Percentiles rank a stretch among this genome's conserved stretches.
Conservation (phyloP, 2,797 vertebrate genomes). For the Eulemur mongoz region DNA sequence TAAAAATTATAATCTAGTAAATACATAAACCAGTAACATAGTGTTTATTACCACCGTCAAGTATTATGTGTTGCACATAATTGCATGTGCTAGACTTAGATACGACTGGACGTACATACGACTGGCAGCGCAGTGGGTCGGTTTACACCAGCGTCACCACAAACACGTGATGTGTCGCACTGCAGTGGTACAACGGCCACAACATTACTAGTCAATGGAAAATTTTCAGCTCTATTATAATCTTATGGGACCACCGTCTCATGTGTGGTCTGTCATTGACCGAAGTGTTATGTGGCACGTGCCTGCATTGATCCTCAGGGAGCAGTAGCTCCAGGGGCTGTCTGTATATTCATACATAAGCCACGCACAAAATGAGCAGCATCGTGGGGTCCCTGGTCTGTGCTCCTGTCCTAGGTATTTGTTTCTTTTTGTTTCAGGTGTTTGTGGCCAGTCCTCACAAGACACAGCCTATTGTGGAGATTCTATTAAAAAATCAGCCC, state of each 20-base stretch:
- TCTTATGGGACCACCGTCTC: neutral
- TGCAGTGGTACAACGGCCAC: neutral
- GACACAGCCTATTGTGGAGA: slow-evolving; percentile 96
- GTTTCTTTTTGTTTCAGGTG: slow-evolving; percentile 88
- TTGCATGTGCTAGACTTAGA: neutral
- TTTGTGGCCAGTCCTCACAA: slow-evolving; percentile 99
- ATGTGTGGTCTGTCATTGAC: too few relatives aligned
- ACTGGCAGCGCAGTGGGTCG: neutral
- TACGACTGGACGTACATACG: neutral
- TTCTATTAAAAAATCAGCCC: slow-evolving; percentile 97
- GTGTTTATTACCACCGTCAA: neutral
- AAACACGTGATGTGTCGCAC: neutral
- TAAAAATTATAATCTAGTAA: neutral
- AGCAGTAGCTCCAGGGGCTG: neutral
- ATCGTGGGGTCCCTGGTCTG: neutral
- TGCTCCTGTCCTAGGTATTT: neutral
- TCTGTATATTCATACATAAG: neutral
- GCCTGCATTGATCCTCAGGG: neutral
- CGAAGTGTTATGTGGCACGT: neutral
- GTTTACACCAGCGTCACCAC: neutral
- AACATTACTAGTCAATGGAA: neutral
- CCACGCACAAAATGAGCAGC: rapidly evolving
- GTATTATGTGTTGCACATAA: neutral
- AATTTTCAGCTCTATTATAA: neutral
- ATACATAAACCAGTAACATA: neutral